Conservation (phyloP, 2,113 vertebrate species). For the Cheirogaleus medius region DNA sequence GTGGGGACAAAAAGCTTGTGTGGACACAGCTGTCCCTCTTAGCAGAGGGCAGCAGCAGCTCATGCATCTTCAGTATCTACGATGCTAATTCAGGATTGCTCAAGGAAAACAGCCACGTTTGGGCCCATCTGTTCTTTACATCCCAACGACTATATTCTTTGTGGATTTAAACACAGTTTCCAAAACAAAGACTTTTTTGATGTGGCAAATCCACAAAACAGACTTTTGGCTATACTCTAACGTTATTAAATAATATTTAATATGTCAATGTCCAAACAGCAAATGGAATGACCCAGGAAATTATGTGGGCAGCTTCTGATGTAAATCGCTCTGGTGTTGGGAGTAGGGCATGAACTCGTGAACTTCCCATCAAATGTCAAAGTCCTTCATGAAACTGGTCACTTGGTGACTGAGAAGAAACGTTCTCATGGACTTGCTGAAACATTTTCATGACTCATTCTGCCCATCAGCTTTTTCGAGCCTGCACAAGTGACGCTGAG, state of each 20-base stretch:
- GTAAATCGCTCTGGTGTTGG: background rate
- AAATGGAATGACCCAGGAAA: background rate
- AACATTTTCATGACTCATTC: background rate
- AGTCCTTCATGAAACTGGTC: background rate
- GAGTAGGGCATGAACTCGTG: background rate
- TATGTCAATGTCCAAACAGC: background rate
- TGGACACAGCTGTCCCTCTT: constrained; percentile 2
- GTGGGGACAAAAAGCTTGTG: background rate
- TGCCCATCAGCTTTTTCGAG: background rate
- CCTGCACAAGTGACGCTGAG: background rate
- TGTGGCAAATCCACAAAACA: constrained; percentile 30
- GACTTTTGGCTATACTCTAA: background rate
- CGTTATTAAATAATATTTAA: background rate
- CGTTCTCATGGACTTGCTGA: background rate
- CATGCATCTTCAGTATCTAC: background rate
- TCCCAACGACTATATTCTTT: background rate
- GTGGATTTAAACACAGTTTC: constrained; percentile 44
- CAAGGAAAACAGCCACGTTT: background rate
- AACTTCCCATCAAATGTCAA: background rate
- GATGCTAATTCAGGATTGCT: constrained; percentile 39
- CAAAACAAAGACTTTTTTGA: background rate
- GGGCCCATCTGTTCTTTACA: constrained; percentile 47
- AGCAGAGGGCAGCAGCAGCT: background rate
- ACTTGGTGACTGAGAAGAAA: background rate
- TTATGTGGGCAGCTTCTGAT: background rate